These are phyloP conservation scores for Sardina pilchardus DNA, from an alignment of 2,113 vertebrate species.

Conservation along the genomic window DNA sequence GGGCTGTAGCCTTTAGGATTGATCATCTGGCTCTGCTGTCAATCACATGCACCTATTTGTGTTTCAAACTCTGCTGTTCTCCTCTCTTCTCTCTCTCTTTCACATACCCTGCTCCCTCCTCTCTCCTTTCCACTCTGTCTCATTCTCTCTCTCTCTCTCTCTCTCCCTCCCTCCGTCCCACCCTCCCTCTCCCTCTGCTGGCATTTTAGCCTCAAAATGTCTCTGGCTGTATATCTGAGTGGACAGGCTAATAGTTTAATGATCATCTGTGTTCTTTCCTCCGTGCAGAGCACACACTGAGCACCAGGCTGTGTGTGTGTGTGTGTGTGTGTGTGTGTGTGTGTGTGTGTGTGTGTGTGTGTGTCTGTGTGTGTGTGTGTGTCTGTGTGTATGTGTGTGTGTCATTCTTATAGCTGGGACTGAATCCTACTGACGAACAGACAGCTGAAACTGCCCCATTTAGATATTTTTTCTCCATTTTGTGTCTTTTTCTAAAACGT, in stretches of 20 bases:
- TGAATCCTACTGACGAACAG: too few relatives aligned
- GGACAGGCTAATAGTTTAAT: too few relatives aligned
- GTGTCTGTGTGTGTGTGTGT: too few relatives aligned
- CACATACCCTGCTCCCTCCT: not conserved
- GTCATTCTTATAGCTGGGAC: too few relatives aligned
- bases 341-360: not conserved
- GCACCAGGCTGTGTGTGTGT: not conserved
- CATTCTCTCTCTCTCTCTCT: not conserved
- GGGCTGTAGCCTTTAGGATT: conserved; percentile 66
- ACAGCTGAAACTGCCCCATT: too few relatives aligned
- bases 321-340: not conserved
- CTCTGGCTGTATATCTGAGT: not conserved
- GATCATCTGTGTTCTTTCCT: not conserved
- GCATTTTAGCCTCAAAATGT: not conserved
- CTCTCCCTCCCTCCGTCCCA: not conserved
- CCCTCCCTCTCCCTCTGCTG: not conserved
- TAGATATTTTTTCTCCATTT: too few relatives aligned
- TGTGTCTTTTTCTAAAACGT: too few relatives aligned
- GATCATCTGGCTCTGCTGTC: conserved; percentile 73
- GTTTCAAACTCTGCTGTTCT: conserved; percentile 6
- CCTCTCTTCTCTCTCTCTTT: not conserved
- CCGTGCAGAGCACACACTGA: not conserved
- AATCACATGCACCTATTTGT: conserved; percentile 57
- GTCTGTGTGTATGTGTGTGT: too few relatives aligned
- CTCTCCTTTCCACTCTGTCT: not conserved